These are phyloP conservation scores for Yponomeuta sedellus DNA, from an alignment of 2,888 invertebrate genomes.

Conservation along the genomic window DNA sequence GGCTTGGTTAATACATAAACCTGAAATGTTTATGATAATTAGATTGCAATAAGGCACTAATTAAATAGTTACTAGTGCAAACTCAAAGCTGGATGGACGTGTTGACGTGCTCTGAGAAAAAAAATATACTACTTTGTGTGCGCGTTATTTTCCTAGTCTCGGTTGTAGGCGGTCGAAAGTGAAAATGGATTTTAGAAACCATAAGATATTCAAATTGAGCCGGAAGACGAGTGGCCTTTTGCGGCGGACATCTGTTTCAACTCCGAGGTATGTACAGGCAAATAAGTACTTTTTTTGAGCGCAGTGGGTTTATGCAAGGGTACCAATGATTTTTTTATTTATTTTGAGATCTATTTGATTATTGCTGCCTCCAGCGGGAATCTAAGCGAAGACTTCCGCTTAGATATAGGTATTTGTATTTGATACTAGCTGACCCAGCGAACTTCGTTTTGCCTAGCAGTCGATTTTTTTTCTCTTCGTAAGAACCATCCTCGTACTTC, in stretches of 20 bases:
- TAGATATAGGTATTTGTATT: no score
- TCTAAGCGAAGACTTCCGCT: no score
- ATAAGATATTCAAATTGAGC: constrained; percentile 47
- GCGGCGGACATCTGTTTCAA: constrained; percentile 56
- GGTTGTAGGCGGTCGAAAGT: constrained; percentile 20
- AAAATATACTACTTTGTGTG: background rate
- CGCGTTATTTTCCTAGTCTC: constrained; percentile 25
- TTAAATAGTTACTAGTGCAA: constrained; percentile 53
- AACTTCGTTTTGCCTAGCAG: no score
- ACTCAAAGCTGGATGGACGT: constrained; percentile 55
- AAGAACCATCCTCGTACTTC: no score
- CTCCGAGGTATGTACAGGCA: constrained; percentile 49
- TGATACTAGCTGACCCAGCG: no score
- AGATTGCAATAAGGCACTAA: constrained; percentile 64
- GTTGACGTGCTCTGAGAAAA: constrained; percentile 20
- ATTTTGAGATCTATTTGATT: no score
- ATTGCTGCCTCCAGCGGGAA: no score
- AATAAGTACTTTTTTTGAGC: background rate
- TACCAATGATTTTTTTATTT: no score
- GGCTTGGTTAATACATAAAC: constrained; percentile 62
- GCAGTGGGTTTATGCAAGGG: no score
- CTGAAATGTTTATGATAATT: constrained; percentile 74
- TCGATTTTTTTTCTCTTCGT: no score
- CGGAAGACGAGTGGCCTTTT: constrained; percentile 47
- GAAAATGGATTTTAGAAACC: constrained; percentile 62